Evolutionary conservation across 2,113 vertebrate species (phyloP).

Genomic region (Hyaena hyaena): DNA sequence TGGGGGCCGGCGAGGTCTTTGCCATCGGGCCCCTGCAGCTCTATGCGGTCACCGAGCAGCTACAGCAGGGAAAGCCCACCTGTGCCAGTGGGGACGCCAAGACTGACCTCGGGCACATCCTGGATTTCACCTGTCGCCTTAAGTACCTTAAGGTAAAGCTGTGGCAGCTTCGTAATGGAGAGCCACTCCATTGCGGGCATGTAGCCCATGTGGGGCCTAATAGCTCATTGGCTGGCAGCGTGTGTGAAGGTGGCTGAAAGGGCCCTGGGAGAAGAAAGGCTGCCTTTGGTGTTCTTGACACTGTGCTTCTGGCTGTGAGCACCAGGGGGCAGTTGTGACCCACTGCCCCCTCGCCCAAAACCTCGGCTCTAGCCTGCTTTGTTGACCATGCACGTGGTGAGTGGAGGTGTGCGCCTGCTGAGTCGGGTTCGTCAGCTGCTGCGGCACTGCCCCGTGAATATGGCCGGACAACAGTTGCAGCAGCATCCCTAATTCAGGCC

Average conservation of each 20-base stretch:
- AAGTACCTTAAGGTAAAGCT: slow-evolving; percentile 95
- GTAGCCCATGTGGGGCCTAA: background rate
- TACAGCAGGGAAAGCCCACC: slow-evolving; percentile 93
- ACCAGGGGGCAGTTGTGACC: slow-evolving; percentile 81
- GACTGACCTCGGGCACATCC: slow-evolving; percentile 97
- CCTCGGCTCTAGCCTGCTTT: background rate
- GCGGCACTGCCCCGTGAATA: too few species aligned
- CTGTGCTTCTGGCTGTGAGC: slow-evolving; percentile 47
- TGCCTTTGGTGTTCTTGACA: background rate
- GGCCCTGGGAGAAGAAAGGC: background rate
- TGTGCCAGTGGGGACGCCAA: slow-evolving; percentile 96
- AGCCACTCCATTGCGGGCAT: background rate
- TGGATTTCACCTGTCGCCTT: slow-evolving; percentile 98
- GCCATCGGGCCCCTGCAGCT: slow-evolving; percentile 94
- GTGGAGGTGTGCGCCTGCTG: background rate
- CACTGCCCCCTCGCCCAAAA: background rate
- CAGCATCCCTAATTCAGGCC: background rate
- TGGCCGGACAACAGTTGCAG: background rate
- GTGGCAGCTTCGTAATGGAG: background rate
- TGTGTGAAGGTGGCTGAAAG: background rate
- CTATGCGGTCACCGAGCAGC: slow-evolving; percentile 94
- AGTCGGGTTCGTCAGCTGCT: background rate
- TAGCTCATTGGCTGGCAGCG: background rate
- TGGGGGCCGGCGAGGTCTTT: slow-evolving; percentile 95
- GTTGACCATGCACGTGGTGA: background rate